A percentile compares a stretch with the other conserved stretches of the same genome.
Conservation (phyloP, 2,888 invertebrate genomes). For the Synanthedon vespiformis region DNA sequence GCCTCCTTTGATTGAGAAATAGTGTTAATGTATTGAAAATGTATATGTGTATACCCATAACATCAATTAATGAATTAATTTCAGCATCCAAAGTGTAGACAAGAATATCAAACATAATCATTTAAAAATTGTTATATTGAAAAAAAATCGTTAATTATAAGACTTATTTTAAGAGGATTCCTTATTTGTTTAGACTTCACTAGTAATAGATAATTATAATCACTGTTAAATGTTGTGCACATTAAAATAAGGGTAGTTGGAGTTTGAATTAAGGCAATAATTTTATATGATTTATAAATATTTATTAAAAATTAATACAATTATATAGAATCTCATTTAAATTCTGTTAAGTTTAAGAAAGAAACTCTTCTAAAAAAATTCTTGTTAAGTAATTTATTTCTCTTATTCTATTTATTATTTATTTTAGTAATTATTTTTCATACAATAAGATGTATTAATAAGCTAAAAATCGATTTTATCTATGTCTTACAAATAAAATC, state of each 20-base stretch:
- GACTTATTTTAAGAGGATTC: slow-evolving; percentile 18
- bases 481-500: slow-evolving; percentile 38
- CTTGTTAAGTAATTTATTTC: too few species aligned
- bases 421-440: too few species aligned
- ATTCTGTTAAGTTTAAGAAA: neutral
- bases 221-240: slow-evolving; percentile 72
- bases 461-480: slow-evolving; percentile 19
- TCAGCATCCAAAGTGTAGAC: slow-evolving; percentile 31
- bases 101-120: slow-evolving; percentile 69
- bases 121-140: slow-evolving; percentile 28
- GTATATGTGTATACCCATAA: neutral
- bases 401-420: too few species aligned
- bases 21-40: neutral
- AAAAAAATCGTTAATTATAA: slow-evolving; percentile 3
- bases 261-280: slow-evolving; percentile 58
- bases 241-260: slow-evolving; percentile 46
- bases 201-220: slow-evolving; percentile 59
- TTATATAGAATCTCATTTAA: neutral
- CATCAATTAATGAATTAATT: slow-evolving; percentile 9
- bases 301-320: neutral
- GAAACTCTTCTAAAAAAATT: too few species aligned
- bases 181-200: slow-evolving; percentile 52
- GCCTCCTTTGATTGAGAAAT: neutral
- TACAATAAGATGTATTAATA: neutral
- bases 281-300: slow-evolving; percentile 23